A percentile compares a stretch with the other conserved stretches of the same genome.
Conservation (phyloP, 2,113 vertebrate genomes). For the Philantomba maxwellii region DNA sequence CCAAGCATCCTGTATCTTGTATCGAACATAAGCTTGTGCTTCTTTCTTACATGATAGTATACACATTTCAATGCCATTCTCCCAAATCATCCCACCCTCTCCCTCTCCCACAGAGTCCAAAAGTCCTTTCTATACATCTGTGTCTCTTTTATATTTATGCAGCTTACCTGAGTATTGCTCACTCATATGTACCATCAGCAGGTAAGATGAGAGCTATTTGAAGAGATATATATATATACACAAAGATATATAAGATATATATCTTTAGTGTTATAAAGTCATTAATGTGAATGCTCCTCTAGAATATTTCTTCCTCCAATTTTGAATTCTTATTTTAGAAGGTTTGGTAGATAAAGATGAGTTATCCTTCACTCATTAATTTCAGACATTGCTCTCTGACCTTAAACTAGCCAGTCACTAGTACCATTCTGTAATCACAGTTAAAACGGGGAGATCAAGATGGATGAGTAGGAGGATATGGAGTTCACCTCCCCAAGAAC, state of each 20-base stretch:
- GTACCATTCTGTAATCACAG: not conserved
- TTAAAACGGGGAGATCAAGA: not conserved
- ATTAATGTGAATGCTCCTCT: not conserved
- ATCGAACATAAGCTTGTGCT: too few relatives aligned
- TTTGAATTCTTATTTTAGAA: not conserved
- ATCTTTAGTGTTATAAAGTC: not conserved
- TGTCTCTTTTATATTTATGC: not conserved
- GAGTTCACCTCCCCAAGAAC: not conserved
- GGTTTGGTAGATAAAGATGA: not conserved
- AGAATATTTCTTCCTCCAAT: not conserved
- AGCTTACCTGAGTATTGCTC: not conserved
- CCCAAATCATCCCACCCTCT: too few relatives aligned
- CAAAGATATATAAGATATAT: not conserved
- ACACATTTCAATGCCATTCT: too few relatives aligned
- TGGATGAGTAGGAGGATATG: not conserved
- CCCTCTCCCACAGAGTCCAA: too few relatives aligned
- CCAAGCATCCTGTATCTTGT: too few relatives aligned
- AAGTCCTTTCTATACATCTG: too few relatives aligned
- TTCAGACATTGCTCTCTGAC: not conserved
- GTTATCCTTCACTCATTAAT: not conserved
- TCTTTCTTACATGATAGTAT: too few relatives aligned
- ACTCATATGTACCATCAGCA: not conserved
- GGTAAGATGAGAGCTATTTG: not conserved
- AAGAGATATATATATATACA: not conserved
- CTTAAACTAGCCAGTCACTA: not conserved